Base-by-base conservation (phyloP, 2,797 vertebrate genomes). In the Anabacerthia variegaticeps region DNA sequence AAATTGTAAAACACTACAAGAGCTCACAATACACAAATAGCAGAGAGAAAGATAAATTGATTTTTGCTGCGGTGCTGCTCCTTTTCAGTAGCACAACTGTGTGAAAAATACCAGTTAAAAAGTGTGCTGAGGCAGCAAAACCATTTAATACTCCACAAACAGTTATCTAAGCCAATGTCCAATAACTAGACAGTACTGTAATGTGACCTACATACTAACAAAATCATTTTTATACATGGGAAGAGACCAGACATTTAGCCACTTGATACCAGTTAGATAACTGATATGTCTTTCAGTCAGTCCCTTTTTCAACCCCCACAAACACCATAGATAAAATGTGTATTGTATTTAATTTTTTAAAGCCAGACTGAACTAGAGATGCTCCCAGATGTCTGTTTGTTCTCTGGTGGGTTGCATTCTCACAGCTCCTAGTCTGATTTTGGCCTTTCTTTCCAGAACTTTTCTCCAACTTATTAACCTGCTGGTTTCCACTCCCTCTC, bases 151-250 rank as follows among this genome's bases (percentile, higher is more conserved):
- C 99, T 98, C 98, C 98, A 99, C 99, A 99, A 99, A 99, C 98
- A 99, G 99, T 99, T 99, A 99, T 99, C 99, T 98, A 98, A 99
- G 98, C 99, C 98, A 97, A 98, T 98, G 99, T 98, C 99, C 99
- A 99, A 99, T 99, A 98, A 98, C 98, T 98, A 98, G 98, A 98
- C 98, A 98, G 98, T 98, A 98, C 98, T 98, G 98, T 98, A 98
- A 98, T 98, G 99, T 99, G 99, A 99, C 99, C 99, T 99, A 99
- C 99, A 99, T 99, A 99, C 98, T 98, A 99, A 99, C 98, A 98
- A 98, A 99, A 98, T 98, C 98, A 98, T 98, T 98, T 97, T 97
- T 92, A 97, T 98, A 96, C 97, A 97, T 95, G 96, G 98, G 96
- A 96, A 97, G 97, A 93, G 91, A 92, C 96, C 62, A 98, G 96